These are phyloP conservation scores for Chrysopilus asiliformis DNA, from an alignment of 2,888 invertebrate genomes.

Conservation along the genomic window DNA sequence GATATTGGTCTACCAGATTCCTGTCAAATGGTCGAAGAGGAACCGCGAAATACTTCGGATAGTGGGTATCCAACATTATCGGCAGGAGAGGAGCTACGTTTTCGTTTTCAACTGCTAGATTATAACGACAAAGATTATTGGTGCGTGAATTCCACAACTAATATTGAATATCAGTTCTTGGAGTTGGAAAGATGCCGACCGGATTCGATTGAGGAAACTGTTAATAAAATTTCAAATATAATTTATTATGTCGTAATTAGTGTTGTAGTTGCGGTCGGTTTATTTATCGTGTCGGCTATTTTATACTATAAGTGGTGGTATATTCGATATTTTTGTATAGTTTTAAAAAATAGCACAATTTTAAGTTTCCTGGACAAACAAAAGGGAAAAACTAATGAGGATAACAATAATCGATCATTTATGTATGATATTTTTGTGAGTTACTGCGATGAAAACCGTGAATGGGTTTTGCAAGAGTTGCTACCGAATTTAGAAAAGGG, in stretches of 20 bases:
- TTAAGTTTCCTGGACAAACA: conserved; percentile 42
- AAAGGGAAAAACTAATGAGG: conserved; percentile 13
- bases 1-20: conserved; percentile 7
- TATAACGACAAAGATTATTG: conserved; percentile 29
- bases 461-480: conserved; percentile 49
- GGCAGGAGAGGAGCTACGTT: conserved; percentile 9
- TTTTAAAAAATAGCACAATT: conserved; percentile 43
- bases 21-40: conserved; percentile 8
- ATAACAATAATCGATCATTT: conserved; percentile 24
- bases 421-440: conserved; percentile 57
- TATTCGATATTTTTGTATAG: conserved; percentile 44
- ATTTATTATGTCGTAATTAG: conserved; percentile 1
- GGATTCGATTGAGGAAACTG: not conserved
- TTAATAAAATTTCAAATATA: conserved; percentile 1
- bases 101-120: conserved; percentile 28
- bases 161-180: conserved; percentile 8
- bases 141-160: conserved; percentile 31
- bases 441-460: conserved; percentile 49
- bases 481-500: conserved; percentile 47
- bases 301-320: conserved; percentile 41
- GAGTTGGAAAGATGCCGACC: conserved; percentile 9
- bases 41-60: not conserved
- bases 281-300: conserved; percentile 1
- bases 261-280: conserved; percentile 2
- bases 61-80: not conserved